Evolutionary conservation across 92 coral and sea anemone species (phyloP).

Genomic region (Siderastrea radians): DNA sequence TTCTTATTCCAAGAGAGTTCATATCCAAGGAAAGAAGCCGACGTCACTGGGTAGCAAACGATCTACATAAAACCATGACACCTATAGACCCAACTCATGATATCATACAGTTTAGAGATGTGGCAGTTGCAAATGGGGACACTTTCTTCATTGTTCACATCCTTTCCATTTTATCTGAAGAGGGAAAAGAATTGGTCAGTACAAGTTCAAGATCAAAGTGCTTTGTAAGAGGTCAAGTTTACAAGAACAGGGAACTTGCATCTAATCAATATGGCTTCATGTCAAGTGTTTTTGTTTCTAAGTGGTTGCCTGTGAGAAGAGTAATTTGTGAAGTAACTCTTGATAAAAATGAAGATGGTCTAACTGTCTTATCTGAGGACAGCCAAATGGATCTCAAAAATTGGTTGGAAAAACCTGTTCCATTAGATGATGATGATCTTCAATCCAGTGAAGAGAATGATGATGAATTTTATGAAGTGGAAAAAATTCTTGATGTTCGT

Average conservation of each 20-base stretch:
- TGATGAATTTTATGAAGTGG: not conserved
- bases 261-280: not conserved
- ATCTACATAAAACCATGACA: not conserved
- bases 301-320: not conserved
- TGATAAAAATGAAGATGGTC: not conserved
- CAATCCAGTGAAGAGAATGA: not conserved
- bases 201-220: no score
- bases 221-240: no score
- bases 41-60: conserved; percentile 46
- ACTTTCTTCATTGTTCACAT: no score
- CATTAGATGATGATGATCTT: not conserved
- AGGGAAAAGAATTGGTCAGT: no score
- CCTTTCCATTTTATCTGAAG: no score
- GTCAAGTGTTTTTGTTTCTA: not conserved
- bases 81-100: conserved; percentile 26
- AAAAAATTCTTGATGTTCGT: not conserved
- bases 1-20: conserved; percentile 47
- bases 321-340: not conserved
- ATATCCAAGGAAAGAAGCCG: conserved; percentile 38
- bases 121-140: conserved; percentile 15
- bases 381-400: not conserved
- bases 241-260: not conserved
- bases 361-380: not conserved
- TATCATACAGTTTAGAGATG: conserved; percentile 35
- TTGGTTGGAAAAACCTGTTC: not conserved